Evolutionary conservation across 2,797 vertebrate species (phyloP), one percentile per base, ranked within the genome.

Genomic region (Microcaecilia unicolor): DNA sequence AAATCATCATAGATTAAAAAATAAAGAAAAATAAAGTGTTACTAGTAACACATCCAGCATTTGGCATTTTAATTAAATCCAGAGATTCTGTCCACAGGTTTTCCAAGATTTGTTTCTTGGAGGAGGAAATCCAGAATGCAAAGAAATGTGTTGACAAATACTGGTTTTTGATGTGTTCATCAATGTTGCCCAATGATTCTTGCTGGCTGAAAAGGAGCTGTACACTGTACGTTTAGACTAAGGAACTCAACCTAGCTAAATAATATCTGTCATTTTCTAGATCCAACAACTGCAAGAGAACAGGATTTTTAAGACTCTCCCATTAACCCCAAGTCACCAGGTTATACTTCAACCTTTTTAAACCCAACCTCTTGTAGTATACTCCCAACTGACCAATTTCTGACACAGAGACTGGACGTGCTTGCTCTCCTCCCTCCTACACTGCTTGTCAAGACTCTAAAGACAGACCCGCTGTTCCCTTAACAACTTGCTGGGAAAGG

Each of bases 1-100:
- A 85, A 84, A 83, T 81, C 83, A 85, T 79, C 80, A 83, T 77
- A 79, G 72, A 80, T 78, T 77, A 80, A 80, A 81, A 83, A 75
- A 73, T 65, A 56, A 70, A 74, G 73, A 61, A 72, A n/a, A 80
- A 74, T 60, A 65, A 71, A 76, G 73, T 65, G n/a, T n/a, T n/a
- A n/a, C n/a, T 55, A 74, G 77, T 80, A 67, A 53, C 77, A 74
- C 46, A 51, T 55, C 73, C 72, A 75, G 79, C 51, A 25, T 79
- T 83, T 84, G 75, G 76, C 79, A 81, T 84, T 85, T 72, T 78
- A 68, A 63, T 78, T 83, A 79, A 71, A 46, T 55, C 55, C 58
- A 31, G 58, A 35, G 52, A 52, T 43, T 61, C 33, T 65, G 60
- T 73, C 76, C 80, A 78, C 78, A 83, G 76, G 77, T 70, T 80